Base-by-base conservation (phyloP, 2,113 vertebrate genomes). In the Pseudopipra pipra region DNA sequence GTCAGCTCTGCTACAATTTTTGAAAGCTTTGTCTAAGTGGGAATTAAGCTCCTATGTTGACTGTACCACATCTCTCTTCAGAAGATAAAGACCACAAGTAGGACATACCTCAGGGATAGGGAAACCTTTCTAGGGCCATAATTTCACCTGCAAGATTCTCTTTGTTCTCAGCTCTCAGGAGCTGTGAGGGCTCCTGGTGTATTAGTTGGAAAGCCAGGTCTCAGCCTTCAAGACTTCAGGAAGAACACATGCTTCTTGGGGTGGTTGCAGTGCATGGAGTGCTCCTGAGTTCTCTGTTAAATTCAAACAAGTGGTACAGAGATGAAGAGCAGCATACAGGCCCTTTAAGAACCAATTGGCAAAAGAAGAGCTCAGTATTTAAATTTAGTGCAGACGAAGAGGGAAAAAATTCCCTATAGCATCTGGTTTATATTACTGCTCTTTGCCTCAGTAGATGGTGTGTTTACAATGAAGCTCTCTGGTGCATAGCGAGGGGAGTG, bases 361-460 rank as follows among this genome's bases (percentile, higher is more conserved):
- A 96, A 89, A 95, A 77, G 88, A 96, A 85, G 89, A 86, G 46
- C 87, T 93, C 91, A 92, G 74, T n/a, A 67, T 98, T 98, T 98
- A 97, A 98, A 97, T 97, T 97, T 96, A 97, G 97, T 96, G 92
- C 95, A 94, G 93, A 91, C 41, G 41, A 95, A 93, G 85, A 96
- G 89, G 95, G 94, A 85, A 94, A 94, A 95, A 97, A 97, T 92
- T 97, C 96, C 76, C 67, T 51, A 6, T 81, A 67, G 87, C 97
- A 98, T 98, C 97, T 98, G 98, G 96, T 98, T 98, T 98, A 16
- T 95, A 96, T 98, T 98, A 98, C 39, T 96, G 88, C 56, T 93
- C 66, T 91, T 92, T 89, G 93, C 86, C 97, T 97, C 87, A 85
- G 96, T 68, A 91, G 95, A 95, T 79, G 87, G 43, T 90, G 78